Evolutionary conservation across 2,888 invertebrate genomes (phyloP), one percentile per base, ranked within the genome.

Genomic region (Tuberolachnus salignus): DNA sequence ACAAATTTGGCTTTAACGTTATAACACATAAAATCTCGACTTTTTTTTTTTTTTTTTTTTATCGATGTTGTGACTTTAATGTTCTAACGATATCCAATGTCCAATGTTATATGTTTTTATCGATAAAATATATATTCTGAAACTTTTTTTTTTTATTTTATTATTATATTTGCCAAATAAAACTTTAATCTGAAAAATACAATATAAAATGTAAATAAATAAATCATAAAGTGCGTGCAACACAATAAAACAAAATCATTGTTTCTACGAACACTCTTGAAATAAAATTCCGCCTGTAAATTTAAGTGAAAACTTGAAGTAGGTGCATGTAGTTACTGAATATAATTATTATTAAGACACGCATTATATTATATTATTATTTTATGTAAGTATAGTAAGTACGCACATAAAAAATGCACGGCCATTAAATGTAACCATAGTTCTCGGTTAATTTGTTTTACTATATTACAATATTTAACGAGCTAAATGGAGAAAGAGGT

Each of bases 121-220:
- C 23, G 57, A 46, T 44, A 46, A 71, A 70, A 57, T 59, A 57
- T 59, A 57, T 46, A 57, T 71, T 59, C n/a, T 11, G 21, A 71
- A 44, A n/a, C 53, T 26, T 42, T 59, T 23, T n/a, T n/a, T n/a
- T n/a, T n/a, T n/a, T n/a, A n/a, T n/a, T n/a, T n/a, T n/a, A n/a
- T n/a, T n/a, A n/a, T 3, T 34, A 34, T 34, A 34, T 6, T 34
- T 23, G 23, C n/a, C n/a, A 46, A 57, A 57, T 71, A 59, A 71
- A 46, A 59, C 23, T 70, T 11, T 44, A 49, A 0, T 23, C 11
- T 9, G 14, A 57, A 70, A 57, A 23, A 44, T 23, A 16, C 23
- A 46, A 42, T 13, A 11, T 13, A 59, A 55, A 34, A 34, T 34
- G n/a, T n/a, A n/a, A 55, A 69, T 23, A 42, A 44, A 70, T 21